Conservation (phyloP, 2,113 vertebrate species). For the Synodontis membranacea region DNA sequence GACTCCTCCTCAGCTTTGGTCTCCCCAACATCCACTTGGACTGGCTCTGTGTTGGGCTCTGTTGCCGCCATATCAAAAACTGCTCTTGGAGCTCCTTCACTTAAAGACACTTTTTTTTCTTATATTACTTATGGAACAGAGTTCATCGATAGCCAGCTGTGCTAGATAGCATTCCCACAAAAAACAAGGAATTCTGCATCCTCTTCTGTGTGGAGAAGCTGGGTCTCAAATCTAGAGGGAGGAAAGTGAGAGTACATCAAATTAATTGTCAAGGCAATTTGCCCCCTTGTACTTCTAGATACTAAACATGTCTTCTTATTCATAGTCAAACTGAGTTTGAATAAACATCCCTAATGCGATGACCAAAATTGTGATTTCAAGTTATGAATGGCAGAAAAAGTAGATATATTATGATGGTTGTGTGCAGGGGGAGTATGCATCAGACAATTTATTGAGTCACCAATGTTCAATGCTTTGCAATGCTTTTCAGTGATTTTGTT, state of each 20-base stretch:
- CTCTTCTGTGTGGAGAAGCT: constrained; percentile 60
- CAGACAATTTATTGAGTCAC: constrained; percentile 54
- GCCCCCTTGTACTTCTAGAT: constrained; percentile 4
- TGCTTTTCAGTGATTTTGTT: constrained; percentile 34
- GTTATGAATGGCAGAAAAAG: background rate
- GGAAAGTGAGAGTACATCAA: constrained; percentile 29
- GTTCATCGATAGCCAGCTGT: constrained; percentile 54
- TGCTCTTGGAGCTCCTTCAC: constrained; percentile 61
- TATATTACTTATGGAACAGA: constrained; percentile 37
- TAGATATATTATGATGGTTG: constrained; percentile 11
- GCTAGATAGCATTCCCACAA: constrained; percentile 47
- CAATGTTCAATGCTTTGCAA: constrained; percentile 23
- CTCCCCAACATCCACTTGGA: constrained; percentile 69
- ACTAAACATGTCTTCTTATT: background rate
- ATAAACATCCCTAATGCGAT: background rate
- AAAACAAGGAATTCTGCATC: constrained; percentile 70
- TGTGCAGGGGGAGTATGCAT: constrained; percentile 51
- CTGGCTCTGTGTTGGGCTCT: constrained; percentile 66
- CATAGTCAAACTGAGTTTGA: background rate
- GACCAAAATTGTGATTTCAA: background rate
- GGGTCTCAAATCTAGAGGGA: constrained; percentile 50
- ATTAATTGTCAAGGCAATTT: constrained; percentile 6
- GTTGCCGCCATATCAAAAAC: constrained; percentile 72
- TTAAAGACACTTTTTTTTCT: constrained; percentile 46
- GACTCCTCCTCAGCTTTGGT: constrained; percentile 59